Conservation (phyloP, 1,140 invertebrate species). For the Gonioctena quinquepunctata region DNA sequence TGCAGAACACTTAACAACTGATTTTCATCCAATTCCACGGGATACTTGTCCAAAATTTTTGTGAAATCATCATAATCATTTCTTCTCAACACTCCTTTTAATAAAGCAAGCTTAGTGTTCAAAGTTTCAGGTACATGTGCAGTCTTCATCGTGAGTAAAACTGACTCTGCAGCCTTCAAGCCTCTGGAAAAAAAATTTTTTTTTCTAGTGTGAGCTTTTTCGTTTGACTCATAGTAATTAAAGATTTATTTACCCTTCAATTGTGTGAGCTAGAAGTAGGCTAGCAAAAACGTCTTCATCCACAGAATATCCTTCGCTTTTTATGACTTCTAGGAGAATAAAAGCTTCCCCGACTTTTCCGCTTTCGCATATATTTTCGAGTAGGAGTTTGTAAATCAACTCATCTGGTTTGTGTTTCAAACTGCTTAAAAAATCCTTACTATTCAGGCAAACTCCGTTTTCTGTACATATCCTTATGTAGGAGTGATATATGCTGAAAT, state of each 20-base stretch:
- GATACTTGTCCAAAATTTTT: constrained; percentile 19
- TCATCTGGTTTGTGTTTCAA: constrained; percentile 53
- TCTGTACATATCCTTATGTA: constrained; percentile 47
- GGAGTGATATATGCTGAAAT: constrained; percentile 36
- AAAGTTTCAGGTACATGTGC: constrained; percentile 46
- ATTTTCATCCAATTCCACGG: constrained; percentile 22
- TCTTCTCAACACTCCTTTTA: constrained; percentile 36
- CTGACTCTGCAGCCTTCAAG: constrained; percentile 44
- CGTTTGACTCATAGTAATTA: background rate
- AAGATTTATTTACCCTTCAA: constrained; percentile 54
- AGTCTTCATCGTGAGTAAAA: constrained; percentile 54
- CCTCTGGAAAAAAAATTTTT: constrained; percentile 39
- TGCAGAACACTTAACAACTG: constrained; percentile 32
- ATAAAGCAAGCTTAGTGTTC: constrained; percentile 30
- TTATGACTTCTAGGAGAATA: constrained; percentile 65
- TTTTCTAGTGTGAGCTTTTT: background rate
- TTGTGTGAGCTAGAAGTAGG: constrained; percentile 63
- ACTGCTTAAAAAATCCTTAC: constrained; percentile 35
- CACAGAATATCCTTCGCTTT: constrained; percentile 58
- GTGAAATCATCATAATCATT: constrained; percentile 33
- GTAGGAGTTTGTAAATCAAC: constrained; percentile 58
- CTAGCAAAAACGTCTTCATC: constrained; percentile 64
- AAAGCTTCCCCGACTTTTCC: constrained; percentile 65
- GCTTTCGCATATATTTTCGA: constrained; percentile 59
- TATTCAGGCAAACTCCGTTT: constrained; percentile 39